Conservation (phyloP, 2,888 invertebrate genomes). For the Thalpophila matura region DNA sequence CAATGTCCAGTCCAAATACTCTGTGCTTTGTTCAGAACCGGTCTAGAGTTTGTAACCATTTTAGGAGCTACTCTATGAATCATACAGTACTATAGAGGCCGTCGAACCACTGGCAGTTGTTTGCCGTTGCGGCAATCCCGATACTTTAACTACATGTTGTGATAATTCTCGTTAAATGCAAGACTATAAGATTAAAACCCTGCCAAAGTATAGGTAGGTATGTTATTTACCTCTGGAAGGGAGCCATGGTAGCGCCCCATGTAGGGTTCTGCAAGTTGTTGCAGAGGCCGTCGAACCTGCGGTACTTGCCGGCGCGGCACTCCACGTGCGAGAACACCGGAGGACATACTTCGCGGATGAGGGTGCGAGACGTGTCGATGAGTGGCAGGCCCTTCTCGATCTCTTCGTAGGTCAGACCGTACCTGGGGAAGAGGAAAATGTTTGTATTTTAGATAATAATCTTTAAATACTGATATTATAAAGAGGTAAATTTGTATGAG, state of each 20-base stretch:
- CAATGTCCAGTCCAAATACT: background rate
- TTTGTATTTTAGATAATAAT: background rate
- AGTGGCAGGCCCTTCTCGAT: conserved; percentile 96
- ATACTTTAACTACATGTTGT: too few species aligned
- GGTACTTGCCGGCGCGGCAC: conserved; percentile 96
- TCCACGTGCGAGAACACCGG: conserved; percentile 96
- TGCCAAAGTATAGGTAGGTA: too few species aligned
- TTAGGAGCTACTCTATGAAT: background rate
- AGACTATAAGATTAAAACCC: too few species aligned
- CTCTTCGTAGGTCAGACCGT: conserved; percentile 95
- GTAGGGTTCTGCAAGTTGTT: conserved; percentile 97
- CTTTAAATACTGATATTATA: too few species aligned
- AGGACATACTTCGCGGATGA: conserved; percentile 96
- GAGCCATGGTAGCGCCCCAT: conserved; percentile 96
- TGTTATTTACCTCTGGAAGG: conserved; percentile 93
- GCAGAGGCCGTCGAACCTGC: conserved; percentile 96
- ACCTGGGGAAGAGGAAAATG: conserved; percentile 87
- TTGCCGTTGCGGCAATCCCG: too few species aligned
- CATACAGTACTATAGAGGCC: conserved; percentile 3
- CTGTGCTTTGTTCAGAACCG: conserved; percentile 2
- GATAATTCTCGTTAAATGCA: too few species aligned
- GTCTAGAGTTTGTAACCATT: background rate
- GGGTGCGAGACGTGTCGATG: conserved; percentile 96
- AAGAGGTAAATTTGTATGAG: too few species aligned
- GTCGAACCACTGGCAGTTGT: conserved; percentile 2